phyloP scores from a whole-genome alignment of 1,140 invertebrate species.

The Lutraria rhynchaena region DNA sequence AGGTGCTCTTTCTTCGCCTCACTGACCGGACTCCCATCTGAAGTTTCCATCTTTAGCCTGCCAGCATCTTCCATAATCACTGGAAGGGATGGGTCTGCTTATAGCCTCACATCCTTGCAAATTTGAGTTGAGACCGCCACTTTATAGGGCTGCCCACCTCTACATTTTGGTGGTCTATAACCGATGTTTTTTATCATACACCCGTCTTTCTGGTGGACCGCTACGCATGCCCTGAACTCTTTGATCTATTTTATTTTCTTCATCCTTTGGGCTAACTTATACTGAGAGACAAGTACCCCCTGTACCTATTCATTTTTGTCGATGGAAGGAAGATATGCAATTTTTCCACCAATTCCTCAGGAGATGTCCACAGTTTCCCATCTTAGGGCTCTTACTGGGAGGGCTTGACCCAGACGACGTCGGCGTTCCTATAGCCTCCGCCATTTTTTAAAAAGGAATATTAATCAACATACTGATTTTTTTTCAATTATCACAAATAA shows the following conservation, averaged over 20 bases:
- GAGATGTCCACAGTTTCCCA: neutral
- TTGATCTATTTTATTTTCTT: neutral
- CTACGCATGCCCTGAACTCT: neutral
- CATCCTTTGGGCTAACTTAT: neutral
- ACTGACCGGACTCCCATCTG: neutral
- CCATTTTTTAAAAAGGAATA: neutral
- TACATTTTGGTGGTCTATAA: neutral
- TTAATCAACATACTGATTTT: too few species aligned
- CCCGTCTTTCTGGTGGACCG: neutral
- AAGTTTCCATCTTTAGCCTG: neutral
- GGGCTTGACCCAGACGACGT: neutral
- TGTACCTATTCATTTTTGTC: neutral
- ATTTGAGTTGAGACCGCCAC: neutral
- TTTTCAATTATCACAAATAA: too few species aligned
- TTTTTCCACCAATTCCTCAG: neutral
- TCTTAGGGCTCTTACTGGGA: neutral
- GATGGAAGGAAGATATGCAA: neutral
- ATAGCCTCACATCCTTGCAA: neutral
- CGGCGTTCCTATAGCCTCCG: neutral
- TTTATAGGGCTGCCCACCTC: too few species aligned
- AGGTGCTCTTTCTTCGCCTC: neutral
- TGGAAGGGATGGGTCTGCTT: neutral
- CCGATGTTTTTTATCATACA: neutral
- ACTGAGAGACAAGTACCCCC: neutral
- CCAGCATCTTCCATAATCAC: neutral